Conservation (phyloP, 1,140 invertebrate species). For the Notospermus geniculatus region DNA sequence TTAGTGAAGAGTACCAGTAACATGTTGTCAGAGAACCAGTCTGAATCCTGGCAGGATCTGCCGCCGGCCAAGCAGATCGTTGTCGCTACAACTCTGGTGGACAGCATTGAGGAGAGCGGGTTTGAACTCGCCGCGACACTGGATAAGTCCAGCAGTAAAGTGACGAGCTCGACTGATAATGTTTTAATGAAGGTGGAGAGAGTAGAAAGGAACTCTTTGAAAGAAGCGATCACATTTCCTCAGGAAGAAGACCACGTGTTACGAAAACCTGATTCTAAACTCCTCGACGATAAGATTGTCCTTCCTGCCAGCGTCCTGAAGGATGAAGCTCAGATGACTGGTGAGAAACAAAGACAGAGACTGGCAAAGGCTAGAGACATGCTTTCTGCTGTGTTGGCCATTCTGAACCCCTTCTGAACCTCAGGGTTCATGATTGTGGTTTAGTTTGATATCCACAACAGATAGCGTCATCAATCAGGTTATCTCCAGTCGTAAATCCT, state of each 20-base stretch:
- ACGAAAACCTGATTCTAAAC: background rate
- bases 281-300: background rate
- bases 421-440: too few relatives aligned
- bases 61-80: conserved; percentile 32
- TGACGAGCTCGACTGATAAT: conserved; percentile 6
- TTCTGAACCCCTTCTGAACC: too few relatives aligned
- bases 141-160: conserved; percentile 24
- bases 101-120: conserved; percentile 76
- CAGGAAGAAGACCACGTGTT: background rate
- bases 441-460: too few relatives aligned
- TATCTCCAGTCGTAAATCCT: too few relatives aligned
- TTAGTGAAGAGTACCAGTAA: conserved; percentile 88
- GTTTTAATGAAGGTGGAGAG: background rate
- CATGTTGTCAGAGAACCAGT: conserved; percentile 78
- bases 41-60: conserved; percentile 84
- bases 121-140: conserved; percentile 86
- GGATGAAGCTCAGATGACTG: conserved; percentile 3
- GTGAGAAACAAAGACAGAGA: conserved; percentile 8
- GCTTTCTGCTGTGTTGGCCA: conserved; percentile 14
- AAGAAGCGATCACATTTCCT: background rate
- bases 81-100: conserved; percentile 39
- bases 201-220: background rate
- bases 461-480: too few relatives aligned
- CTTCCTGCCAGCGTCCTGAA: background rate
- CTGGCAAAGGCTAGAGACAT: background rate